These are phyloP conservation scores for Bilobella aurantiaca DNA, from an alignment of 1,140 invertebrate genomes.

Conservation along the genomic window DNA sequence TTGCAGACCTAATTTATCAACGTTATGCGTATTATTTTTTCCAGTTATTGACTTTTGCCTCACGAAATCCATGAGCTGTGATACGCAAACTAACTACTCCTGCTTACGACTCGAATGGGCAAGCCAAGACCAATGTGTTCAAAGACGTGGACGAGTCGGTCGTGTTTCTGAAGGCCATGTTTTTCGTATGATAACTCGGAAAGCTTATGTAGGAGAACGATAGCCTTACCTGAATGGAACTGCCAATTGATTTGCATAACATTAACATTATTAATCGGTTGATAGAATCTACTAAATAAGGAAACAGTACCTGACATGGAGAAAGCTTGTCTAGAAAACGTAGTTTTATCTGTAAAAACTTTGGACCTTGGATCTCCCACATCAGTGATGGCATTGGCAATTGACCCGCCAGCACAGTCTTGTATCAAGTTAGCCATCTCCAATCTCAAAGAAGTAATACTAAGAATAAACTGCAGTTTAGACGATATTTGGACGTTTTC, in stretches of 20 bases:
- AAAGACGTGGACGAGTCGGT: constrained; percentile 81
- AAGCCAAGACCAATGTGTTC: constrained; percentile 74
- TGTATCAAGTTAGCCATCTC: constrained; percentile 72
- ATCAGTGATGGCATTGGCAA: constrained; percentile 65
- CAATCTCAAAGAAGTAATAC: constrained; percentile 66
- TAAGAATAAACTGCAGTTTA: constrained; percentile 9
- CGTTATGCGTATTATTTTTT: constrained; percentile 26
- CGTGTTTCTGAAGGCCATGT: constrained; percentile 73
- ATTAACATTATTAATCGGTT: not conserved
- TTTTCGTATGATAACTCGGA: constrained; percentile 65
- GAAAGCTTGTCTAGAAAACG: constrained; percentile 66
- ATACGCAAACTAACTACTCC: constrained; percentile 51
- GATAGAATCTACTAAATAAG: constrained; percentile 38
- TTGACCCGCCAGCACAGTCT: constrained; percentile 74
- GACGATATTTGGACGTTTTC: not conserved
- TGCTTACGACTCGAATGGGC: constrained; percentile 62
- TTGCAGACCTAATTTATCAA: not conserved
- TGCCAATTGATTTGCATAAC: not conserved
- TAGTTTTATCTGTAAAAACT: constrained; percentile 73
- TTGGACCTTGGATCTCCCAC: constrained; percentile 74
- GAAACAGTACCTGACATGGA: constrained; percentile 64
- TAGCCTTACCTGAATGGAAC: too few species aligned
- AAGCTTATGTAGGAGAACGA: constrained; percentile 54
- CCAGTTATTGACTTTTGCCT: constrained; percentile 92
- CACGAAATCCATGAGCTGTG: constrained; percentile 66